Evolutionary conservation across 2,888 invertebrate genomes (phyloP).

Genomic region (Apantesis nais): DNA sequence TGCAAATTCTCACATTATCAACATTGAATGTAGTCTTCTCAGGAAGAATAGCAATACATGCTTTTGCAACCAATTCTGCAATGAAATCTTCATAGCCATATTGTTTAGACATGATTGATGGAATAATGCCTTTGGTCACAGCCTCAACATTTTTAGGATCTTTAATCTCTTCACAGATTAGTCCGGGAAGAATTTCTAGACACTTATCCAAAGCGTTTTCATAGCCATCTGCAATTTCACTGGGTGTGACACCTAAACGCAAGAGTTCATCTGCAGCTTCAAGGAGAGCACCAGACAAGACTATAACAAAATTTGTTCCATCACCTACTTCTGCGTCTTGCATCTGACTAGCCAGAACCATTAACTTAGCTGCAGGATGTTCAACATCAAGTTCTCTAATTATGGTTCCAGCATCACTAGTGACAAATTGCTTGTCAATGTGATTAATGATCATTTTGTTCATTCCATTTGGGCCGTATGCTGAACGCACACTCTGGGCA

Average conservation of each 20-base stretch:
- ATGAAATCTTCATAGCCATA: slow-evolving; percentile 98
- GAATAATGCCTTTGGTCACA: slow-evolving; percentile 90
- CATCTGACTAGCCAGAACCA: slow-evolving; percentile 98
- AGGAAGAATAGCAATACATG: slow-evolving; percentile 95
- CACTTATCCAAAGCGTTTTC: slow-evolving; percentile 96
- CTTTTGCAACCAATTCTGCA: slow-evolving; percentile 92
- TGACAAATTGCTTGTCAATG: slow-evolving; percentile 98
- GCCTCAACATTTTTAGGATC: slow-evolving; percentile 87
- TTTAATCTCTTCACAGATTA: slow-evolving; percentile 92
- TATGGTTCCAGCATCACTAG: slow-evolving; percentile 99
- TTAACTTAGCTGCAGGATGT: slow-evolving; percentile 98
- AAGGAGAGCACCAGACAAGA: slow-evolving; percentile 96
- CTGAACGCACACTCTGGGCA: slow-evolving; percentile 95
- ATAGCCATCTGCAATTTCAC: slow-evolving; percentile 98
- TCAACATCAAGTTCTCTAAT: slow-evolving; percentile 98
- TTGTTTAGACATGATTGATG: slow-evolving; percentile 98
- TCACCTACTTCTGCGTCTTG: slow-evolving; percentile 99
- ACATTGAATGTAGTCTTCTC: slow-evolving; percentile 97
- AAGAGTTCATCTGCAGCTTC: slow-evolving; percentile 97
- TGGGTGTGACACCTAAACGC: slow-evolving; percentile 97
- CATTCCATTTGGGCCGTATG: slow-evolving; percentile 99
- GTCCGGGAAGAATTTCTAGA: slow-evolving; percentile 93
- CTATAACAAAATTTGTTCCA: slow-evolving; percentile 99
- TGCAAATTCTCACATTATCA: slow-evolving; percentile 98
- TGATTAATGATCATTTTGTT: slow-evolving; percentile 99